Percentiles rank a stretch among this genome's conserved stretches.
Conservation (phyloP, 2,797 vertebrate genomes). For the Erpetoichthys calabaricus region DNA sequence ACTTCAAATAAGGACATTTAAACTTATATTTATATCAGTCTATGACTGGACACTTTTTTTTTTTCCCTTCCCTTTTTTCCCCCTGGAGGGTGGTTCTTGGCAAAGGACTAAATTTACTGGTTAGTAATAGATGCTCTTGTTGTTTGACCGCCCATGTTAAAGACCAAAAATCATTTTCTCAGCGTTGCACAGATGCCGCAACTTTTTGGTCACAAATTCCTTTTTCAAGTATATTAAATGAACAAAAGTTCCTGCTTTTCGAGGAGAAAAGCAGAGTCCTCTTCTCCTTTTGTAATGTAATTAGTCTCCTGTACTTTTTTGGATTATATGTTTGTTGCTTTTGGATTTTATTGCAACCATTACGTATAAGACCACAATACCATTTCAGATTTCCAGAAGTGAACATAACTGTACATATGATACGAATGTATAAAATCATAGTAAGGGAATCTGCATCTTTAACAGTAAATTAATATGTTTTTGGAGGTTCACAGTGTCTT, state of each 20-base stretch:
- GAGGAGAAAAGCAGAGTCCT: slow-evolving; percentile 10
- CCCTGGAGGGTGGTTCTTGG: slow-evolving; percentile 30
- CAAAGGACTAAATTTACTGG: slow-evolving; percentile 41
- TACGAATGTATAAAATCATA: slow-evolving; percentile 30
- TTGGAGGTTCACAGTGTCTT: slow-evolving; percentile 23
- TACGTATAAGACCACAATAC: slow-evolving; percentile 22
- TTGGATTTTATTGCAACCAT: slow-evolving; percentile 15
- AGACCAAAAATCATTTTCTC: slow-evolving; percentile 25
- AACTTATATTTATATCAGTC: slow-evolving; percentile 55
- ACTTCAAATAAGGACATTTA: slow-evolving; percentile 10
- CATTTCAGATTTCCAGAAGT: slow-evolving; percentile 47
- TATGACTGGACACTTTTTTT: slow-evolving; percentile 40
- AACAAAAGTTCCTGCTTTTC: slow-evolving; percentile 32
- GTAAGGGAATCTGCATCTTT: slow-evolving; percentile 14
- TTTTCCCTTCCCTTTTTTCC: no score
- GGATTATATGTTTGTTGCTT: slow-evolving; percentile 20
- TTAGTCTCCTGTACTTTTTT: slow-evolving; percentile 14
- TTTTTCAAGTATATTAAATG: slow-evolving; percentile 27
- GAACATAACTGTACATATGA: slow-evolving; percentile 23
- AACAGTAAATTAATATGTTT: slow-evolving; percentile 8
- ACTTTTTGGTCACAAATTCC: neutral
- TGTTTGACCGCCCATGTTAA: slow-evolving; percentile 26
- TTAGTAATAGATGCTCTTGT: slow-evolving; percentile 41
- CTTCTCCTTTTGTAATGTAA: slow-evolving; percentile 13
- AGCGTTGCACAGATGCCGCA: slow-evolving; percentile 22